phyloP scores from a whole-genome alignment of 2,113 vertebrate genomes.

The Corynorhinus townsendii region DNA sequence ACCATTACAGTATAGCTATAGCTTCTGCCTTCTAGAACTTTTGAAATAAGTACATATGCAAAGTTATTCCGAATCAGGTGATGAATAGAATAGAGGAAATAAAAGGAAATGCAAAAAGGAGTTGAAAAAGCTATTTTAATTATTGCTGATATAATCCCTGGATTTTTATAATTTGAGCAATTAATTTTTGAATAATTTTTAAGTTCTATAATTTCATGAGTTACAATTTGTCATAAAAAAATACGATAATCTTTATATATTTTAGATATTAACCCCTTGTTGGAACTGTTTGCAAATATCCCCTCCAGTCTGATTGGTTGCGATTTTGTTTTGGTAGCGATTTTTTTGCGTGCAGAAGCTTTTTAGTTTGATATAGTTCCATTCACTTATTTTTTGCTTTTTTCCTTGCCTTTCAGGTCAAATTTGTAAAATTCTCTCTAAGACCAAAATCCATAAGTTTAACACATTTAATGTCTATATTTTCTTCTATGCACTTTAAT shows the following conservation, averaged over 20 bases:
- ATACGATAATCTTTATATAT: neutral
- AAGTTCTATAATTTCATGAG: neutral
- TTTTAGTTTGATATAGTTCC: neutral
- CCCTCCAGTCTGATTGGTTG: neutral
- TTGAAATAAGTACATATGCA: neutral
- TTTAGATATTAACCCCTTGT: neutral
- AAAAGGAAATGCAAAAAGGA: neutral
- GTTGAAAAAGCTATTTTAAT: neutral
- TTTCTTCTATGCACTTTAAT: neutral
- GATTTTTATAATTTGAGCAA: neutral
- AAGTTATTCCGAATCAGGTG: neutral
- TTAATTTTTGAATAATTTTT: neutral
- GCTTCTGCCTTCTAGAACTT: neutral
- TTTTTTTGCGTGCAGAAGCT: neutral
- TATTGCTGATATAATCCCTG: neutral
- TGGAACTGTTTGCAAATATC: neutral
- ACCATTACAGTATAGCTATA: neutral
- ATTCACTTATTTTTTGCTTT: neutral
- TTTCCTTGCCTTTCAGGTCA: neutral
- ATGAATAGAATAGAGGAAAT: neutral
- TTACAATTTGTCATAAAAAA: neutral
- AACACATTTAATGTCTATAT: neutral
- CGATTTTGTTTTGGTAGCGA: neutral
- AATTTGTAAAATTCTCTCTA: neutral
- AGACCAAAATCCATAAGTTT: neutral